phyloP scores from a whole-genome alignment of 2,113 vertebrate species.

The Macroglossus sobrinus region DNA sequence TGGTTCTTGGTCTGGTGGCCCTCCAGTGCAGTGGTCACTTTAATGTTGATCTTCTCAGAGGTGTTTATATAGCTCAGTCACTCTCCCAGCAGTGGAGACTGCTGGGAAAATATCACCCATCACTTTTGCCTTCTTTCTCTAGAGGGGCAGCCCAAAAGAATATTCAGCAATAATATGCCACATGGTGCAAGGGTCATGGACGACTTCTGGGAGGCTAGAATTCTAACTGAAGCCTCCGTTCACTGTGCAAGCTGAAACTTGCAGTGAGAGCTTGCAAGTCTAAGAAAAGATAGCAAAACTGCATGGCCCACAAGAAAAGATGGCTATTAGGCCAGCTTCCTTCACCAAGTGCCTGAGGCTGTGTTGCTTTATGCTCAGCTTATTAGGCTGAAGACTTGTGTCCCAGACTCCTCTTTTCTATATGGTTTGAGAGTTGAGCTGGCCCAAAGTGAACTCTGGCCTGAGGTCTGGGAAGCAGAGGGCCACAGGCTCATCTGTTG shows the following conservation, averaged over 20 bases:
- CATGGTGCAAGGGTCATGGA: neutral
- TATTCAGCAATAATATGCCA: neutral
- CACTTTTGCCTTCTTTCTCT: no score
- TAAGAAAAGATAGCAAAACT: neutral
- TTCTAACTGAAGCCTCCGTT: neutral
- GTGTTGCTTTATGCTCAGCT: neutral
- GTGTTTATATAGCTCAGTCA: accelerated
- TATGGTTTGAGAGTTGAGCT: no score
- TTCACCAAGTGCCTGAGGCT: neutral
- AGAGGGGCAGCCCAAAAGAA: accelerated
- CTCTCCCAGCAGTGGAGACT: neutral
- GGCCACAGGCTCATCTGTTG: no score
- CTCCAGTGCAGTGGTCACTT: neutral
- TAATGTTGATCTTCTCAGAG: neutral
- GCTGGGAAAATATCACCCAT: accelerated
- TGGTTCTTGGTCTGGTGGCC: neutral
- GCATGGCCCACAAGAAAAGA: accelerated
- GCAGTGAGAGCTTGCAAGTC: accelerated
- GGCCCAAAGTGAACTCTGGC: neutral
- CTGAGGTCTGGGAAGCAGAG: neutral
- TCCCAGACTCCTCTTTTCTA: neutral
- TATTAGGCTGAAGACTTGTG: neutral
- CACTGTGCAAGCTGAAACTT: neutral
- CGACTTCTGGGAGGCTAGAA: neutral
- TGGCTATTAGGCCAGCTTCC: neutral